phyloP scores from a whole-genome alignment of 37 sponge, comb jelly and placozoan genomes.

The Ephydatia muelleri region DNA sequence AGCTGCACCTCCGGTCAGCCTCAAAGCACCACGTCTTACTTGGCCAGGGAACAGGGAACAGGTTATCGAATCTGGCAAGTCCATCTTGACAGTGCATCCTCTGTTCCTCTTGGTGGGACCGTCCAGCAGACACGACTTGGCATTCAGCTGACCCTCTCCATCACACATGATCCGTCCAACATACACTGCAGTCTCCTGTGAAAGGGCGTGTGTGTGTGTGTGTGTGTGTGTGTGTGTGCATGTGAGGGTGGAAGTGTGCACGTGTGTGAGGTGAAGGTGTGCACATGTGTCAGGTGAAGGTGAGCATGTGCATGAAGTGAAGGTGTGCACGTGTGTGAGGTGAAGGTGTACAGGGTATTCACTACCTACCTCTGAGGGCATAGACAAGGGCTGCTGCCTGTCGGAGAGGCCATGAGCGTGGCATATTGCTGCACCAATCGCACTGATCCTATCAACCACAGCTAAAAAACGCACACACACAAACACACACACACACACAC shows the following conservation, averaged over 20 bases:
- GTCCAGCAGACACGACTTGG: conserved; percentile 65
- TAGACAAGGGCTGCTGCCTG: background rate
- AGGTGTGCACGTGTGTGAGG: background rate
- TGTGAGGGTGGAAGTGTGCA: background rate
- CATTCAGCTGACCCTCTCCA: conserved; percentile 73
- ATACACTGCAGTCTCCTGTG: conserved; percentile 63
- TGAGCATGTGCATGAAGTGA: background rate
- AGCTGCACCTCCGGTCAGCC: too few species aligned
- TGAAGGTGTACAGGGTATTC: background rate
- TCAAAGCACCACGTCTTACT: too few species aligned
- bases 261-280: background rate
- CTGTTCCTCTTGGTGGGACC: conserved; percentile 27
- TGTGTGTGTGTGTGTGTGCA: background rate
- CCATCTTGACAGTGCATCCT: conserved; percentile 36
- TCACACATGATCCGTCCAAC: conserved; percentile 71
- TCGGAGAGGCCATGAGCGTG: background rate
- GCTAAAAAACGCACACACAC: background rate
- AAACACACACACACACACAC: background rate
- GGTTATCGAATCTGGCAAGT: conserved; percentile 36
- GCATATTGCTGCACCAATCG: background rate
- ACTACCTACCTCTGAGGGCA: background rate
- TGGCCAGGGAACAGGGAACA: conserved; percentile 81
- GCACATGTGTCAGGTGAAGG: background rate
- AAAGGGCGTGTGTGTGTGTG: background rate
- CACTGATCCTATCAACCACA: background rate